Evolutionary conservation across 1,140 invertebrate species (phyloP).

Genomic region (Bicyclus anynana): DNA sequence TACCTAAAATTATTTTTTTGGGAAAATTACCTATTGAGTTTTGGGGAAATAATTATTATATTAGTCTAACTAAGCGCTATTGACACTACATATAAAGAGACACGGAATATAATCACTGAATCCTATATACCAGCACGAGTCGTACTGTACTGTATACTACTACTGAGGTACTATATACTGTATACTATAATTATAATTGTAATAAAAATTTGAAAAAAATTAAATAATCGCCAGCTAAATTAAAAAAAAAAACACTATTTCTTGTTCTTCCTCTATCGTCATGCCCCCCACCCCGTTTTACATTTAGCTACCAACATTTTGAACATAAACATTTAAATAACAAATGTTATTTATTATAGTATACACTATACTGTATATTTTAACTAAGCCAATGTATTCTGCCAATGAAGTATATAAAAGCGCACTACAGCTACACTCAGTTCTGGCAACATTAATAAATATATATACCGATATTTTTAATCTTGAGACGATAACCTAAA

Average conservation of each 20-base stretch:
- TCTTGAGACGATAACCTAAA: too few relatives aligned
- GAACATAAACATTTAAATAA: too few relatives aligned
- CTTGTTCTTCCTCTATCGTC: too few relatives aligned
- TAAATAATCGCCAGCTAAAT: too few relatives aligned
- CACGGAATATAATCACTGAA: slow-evolving; percentile 4
- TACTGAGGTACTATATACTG: too few relatives aligned
- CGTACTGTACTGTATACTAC: too few relatives aligned
- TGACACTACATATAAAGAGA: slow-evolving; percentile 4
- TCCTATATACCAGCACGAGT: slow-evolving; percentile 7
- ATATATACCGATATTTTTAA: slow-evolving; percentile 9
- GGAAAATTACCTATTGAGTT: not conserved
- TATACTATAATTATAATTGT: slow-evolving; percentile 15
- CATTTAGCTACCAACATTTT: too few relatives aligned
- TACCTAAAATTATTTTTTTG: not conserved
- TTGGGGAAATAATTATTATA: not conserved
- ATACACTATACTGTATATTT: slow-evolving; percentile 9
- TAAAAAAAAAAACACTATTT: too few relatives aligned
- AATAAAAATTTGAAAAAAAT: too few relatives aligned
- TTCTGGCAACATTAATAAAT: slow-evolving; percentile 16
- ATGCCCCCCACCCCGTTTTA: too few relatives aligned
- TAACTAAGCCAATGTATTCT: not conserved
- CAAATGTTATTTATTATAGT: too few relatives aligned
- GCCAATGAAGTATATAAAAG: slow-evolving; percentile 4
- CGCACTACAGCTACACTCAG: slow-evolving; percentile 12
- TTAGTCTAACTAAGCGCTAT: slow-evolving; percentile 18